phyloP scores from a whole-genome alignment of 2,888 invertebrate species.

The Mesorhabditis spiculigera region DNA sequence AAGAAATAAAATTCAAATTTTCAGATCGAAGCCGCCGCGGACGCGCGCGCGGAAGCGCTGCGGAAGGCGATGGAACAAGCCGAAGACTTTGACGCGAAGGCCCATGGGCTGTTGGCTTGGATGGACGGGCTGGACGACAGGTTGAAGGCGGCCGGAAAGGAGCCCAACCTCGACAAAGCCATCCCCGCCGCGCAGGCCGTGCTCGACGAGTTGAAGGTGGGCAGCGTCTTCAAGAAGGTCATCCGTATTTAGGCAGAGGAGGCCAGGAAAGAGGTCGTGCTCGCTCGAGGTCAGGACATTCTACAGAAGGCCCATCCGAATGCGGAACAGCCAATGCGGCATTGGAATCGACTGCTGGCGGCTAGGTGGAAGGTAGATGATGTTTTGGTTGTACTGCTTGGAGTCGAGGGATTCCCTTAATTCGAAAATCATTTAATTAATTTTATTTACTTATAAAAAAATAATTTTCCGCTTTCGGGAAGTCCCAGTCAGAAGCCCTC shows the following conservation, averaged over 20 bases:
- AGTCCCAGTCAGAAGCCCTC: slow-evolving; percentile 21
- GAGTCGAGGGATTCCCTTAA: background rate
- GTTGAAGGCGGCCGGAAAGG: slow-evolving; percentile 17
- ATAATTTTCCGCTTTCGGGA: slow-evolving; percentile 14
- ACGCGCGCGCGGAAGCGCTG: slow-evolving; percentile 21
- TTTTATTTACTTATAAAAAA: too few species aligned
- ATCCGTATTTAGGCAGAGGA: background rate
- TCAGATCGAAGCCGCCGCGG: slow-evolving; percentile 26
- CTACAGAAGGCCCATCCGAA: slow-evolving; percentile 91
- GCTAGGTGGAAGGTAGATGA: slow-evolving; percentile 73
- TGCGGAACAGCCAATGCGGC: slow-evolving; percentile 90
- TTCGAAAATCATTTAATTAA: background rate
- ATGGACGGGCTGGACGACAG: slow-evolving; percentile 31
- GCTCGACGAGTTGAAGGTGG: background rate
- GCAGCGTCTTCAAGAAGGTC: background rate
- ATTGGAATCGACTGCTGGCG: slow-evolving; percentile 95
- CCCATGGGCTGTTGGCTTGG: slow-evolving; percentile 35
- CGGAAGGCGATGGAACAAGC: slow-evolving; percentile 66
- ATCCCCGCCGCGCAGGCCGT: background rate
- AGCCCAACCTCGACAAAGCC: background rate
- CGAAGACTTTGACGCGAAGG: slow-evolving; percentile 74
- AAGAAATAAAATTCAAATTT: background rate
- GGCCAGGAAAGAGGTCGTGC: slow-evolving; percentile 18
- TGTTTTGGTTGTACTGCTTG: background rate
- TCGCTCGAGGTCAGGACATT: slow-evolving; percentile 69